Evolutionary conservation across 1,140 invertebrate genomes (phyloP), one percentile per base, ranked within the genome.

Genomic region (Achroia grisella): DNA sequence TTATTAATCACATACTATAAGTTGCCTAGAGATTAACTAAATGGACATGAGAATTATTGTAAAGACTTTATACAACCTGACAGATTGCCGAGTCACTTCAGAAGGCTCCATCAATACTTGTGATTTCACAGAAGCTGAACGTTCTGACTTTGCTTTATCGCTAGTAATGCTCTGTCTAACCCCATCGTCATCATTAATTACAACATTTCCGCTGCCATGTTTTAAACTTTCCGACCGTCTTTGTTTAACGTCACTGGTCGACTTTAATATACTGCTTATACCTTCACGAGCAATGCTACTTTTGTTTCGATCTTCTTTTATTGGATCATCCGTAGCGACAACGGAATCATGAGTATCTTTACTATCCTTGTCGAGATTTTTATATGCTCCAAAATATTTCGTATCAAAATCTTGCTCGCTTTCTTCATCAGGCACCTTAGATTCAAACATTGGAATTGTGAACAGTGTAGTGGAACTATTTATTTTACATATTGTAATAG

Each of bases 331-430:
- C 6, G 17, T 23, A 23, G 2, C 6, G 6, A 3, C 17, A 23
- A 23, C 17, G 2, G 17, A 23, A 23, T 23, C 17, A 6, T 41
- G 49, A 13, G 36, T 50, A 17, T 53, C 47, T 8, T 35, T 56
- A 23, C 51, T 60, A n/a, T 37, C 53, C 37, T 57, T 57, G 17
- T 52, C 62, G 4, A 66, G 28, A 43, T 76, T 69, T 56, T 70
- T 75, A 36, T 73, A 73, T 0, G 67, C 66, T 2, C 62, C 67
- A 57, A 84, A 84, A 49, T 75, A 75, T 67, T 84, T 81, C 4
- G 56, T 61, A 31, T 84, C 80, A 8, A 84, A 75, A 58, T 81
- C 76, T 46, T 80, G 65, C 32, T 82, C 75, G 13, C 73, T 77
- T 55, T 73, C 77, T 56, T 67, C 63, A 41, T 58, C 49, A 11